These are phyloP conservation scores for Thunnus albacares DNA, from an alignment of 2,797 vertebrate species.

Conservation along the genomic window DNA sequence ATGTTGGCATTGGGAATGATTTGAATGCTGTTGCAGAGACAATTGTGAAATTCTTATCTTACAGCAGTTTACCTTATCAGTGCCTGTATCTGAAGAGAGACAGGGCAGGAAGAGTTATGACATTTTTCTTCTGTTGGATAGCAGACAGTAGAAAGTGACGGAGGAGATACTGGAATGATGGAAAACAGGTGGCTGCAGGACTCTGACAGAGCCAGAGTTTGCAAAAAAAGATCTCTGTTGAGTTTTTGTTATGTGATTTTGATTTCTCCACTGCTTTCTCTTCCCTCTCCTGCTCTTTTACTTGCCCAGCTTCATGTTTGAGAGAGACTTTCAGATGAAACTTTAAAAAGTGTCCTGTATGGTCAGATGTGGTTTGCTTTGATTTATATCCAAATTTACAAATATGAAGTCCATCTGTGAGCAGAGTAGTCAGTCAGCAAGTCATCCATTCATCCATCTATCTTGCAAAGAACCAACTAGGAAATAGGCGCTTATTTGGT, in stretches of 20 bases:
- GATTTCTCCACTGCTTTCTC: neutral
- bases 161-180: constrained; percentile 2
- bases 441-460: constrained; percentile 17
- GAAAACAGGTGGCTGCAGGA: constrained; percentile 14
- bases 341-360: constrained; percentile 45
- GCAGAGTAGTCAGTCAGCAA: constrained; percentile 8
- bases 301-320: constrained; percentile 33
- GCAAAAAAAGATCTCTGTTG: neutral
- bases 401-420: constrained; percentile 28
- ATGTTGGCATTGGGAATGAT: neutral
- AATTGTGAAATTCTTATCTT: constrained; percentile 50
- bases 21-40: neutral
- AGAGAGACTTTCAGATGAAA: constrained; percentile 28
- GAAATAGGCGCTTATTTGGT: neutral
- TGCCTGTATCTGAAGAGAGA: constrained; percentile 29
- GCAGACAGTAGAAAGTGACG: neutral
- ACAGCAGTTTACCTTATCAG: constrained; percentile 27
- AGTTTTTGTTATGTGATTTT: neutral
- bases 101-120: neutral
- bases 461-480: neutral
- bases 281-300: neutral
- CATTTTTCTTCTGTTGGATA: constrained; percentile 14
- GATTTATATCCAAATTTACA: constrained; percentile 47
- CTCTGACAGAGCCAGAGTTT: neutral
- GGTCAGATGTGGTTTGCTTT: constrained; percentile 33